These are phyloP conservation scores for Sigmodon hispidus DNA, from an alignment of 2,113 vertebrate genomes.

Conservation along the genomic window DNA sequence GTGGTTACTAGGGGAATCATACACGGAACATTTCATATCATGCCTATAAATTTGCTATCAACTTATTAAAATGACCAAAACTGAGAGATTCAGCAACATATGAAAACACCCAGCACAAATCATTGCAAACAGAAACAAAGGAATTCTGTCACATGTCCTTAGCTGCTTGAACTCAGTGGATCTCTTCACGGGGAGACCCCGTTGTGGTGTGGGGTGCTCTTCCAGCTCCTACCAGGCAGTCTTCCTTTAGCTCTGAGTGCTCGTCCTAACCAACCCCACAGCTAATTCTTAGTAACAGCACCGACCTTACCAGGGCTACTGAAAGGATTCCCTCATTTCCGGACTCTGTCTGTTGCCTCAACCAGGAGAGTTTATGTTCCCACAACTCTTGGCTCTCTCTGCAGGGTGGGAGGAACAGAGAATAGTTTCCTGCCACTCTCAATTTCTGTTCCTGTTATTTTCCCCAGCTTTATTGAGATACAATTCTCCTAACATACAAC, in stretches of 20 bases:
- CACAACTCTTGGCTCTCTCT: neutral
- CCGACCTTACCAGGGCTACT: neutral
- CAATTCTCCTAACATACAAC: neutral
- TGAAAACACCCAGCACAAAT: neutral
- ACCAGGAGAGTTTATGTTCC: neutral
- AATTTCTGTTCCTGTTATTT: neutral
- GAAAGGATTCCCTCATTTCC: neutral
- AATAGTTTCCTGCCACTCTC: neutral
- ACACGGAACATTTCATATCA: neutral
- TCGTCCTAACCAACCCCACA: slow-evolving; percentile 9
- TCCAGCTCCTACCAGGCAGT: neutral
- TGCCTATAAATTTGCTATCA: neutral
- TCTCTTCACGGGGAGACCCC: neutral
- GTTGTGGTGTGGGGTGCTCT: neutral
- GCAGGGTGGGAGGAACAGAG: no score
- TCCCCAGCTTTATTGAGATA: neutral
- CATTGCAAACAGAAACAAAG: neutral
- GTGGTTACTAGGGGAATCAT: neutral
- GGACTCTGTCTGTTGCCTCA: neutral
- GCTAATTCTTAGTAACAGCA: neutral
- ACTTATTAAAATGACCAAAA: slow-evolving; percentile 11
- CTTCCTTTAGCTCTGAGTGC: slow-evolving; percentile 7
- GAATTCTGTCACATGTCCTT: neutral
- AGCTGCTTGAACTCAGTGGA: neutral
- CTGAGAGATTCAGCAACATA: neutral